These are phyloP conservation scores for Caranx ignobilis DNA, from an alignment of 2,113 vertebrate species.

Conservation along the genomic window DNA sequence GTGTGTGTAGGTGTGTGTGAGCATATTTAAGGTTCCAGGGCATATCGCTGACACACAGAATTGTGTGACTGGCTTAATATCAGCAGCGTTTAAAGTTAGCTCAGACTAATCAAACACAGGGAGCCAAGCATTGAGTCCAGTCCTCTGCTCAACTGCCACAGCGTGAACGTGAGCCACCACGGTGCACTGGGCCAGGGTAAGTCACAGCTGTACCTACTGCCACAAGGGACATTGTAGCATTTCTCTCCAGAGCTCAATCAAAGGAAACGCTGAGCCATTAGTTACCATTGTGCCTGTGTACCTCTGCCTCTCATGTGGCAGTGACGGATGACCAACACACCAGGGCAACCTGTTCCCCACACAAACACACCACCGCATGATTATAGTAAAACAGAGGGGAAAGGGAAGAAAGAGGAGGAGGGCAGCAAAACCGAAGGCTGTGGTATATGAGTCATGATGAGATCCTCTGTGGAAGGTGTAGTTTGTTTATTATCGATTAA, in stretches of 20 bases:
- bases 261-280: slow-evolving; percentile 73
- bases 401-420: not conserved
- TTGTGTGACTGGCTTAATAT: slow-evolving; percentile 65
- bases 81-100: slow-evolving; percentile 71
- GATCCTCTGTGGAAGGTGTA: not conserved
- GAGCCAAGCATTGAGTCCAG: slow-evolving; percentile 70
- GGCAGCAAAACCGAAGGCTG: slow-evolving; percentile 9
- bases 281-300: slow-evolving; percentile 66
- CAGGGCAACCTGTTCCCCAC: slow-evolving; percentile 32
- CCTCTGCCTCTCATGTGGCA: slow-evolving; percentile 68
- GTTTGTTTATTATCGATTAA: not conserved
- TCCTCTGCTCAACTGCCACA: slow-evolving; percentile 43
- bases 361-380: slow-evolving; percentile 34
- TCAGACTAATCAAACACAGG: slow-evolving; percentile 77
- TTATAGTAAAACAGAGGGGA: slow-evolving; percentile 30
- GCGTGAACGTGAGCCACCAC: slow-evolving; percentile 19
- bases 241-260: slow-evolving; percentile 71
- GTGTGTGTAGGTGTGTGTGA: not conserved
- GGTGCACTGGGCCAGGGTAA: slow-evolving; percentile 26
- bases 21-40: slow-evolving; percentile 9
- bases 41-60: slow-evolving; percentile 69
- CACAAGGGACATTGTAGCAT: slow-evolving; percentile 56
- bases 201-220: slow-evolving; percentile 30
- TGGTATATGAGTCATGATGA: not conserved
- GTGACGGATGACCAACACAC: slow-evolving; percentile 71